Percentiles rank a stretch among this genome's conserved stretches.
Evolutionary conservation across 1,140 invertebrate species (phyloP).

Genomic region (Maconellicoccus hirsutus): DNA sequence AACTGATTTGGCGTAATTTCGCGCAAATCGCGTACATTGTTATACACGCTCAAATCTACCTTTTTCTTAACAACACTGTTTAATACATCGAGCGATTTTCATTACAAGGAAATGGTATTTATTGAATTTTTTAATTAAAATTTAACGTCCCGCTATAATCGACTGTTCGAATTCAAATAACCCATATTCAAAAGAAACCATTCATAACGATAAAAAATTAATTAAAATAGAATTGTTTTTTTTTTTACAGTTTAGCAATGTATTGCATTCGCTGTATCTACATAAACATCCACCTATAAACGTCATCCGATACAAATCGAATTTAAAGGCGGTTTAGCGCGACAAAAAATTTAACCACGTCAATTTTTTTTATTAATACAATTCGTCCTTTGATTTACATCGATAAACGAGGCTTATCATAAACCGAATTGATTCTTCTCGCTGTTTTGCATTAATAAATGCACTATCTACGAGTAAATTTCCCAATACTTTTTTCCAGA

Average conservation of each 20-base stretch:
- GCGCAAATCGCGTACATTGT: too few relatives aligned
- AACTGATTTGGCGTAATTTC: too few relatives aligned
- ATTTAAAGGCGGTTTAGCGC: neutral
- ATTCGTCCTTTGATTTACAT: neutral
- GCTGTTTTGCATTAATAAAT: neutral
- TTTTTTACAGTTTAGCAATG: neutral
- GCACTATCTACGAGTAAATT: too few relatives aligned
- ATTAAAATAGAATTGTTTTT: neutral
- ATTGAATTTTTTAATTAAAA: conserved; percentile 6
- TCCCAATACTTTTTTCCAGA: too few relatives aligned
- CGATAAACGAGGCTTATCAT: neutral
- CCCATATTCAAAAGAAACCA: neutral
- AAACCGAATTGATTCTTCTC: neutral
- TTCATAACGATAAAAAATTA: neutral
- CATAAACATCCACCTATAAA: neutral
- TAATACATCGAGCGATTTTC: neutral
- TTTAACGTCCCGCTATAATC: neutral
- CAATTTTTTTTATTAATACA: neutral
- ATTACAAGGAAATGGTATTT: neutral
- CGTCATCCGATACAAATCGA: neutral
- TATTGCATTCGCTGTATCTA: neutral
- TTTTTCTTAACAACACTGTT: too few relatives aligned
- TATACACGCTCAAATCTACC: too few relatives aligned
- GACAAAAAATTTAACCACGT: neutral
- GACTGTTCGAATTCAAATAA: conserved; percentile 4